Conservation (phyloP, 2,888 invertebrate species). For the Drosophila kuntzei region DNA sequence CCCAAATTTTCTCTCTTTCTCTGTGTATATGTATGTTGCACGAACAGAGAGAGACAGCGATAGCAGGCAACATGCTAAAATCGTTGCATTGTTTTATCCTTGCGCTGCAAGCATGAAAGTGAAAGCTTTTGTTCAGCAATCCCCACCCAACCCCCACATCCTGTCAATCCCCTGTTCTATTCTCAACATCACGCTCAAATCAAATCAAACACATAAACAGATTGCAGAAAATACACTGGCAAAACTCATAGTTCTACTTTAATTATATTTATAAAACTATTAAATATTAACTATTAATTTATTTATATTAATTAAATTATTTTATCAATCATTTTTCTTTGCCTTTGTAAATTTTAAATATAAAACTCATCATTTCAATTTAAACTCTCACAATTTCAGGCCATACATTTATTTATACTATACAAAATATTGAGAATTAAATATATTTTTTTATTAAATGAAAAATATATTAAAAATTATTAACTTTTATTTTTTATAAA, state of each 20-base stretch:
- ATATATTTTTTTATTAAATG: too few species aligned
- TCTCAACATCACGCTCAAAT: conserved; percentile 1
- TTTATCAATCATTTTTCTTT: too few species aligned
- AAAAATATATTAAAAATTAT: background rate
- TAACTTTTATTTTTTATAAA: background rate
- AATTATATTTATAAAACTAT: background rate
- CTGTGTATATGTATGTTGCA: conserved; percentile 8
- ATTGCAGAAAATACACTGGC: conserved; percentile 29
- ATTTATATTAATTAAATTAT: background rate
- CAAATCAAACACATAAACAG: conserved; percentile 17
- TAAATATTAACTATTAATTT: background rate
- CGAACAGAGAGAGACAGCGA: conserved; percentile 5
- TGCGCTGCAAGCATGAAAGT: conserved; percentile 40
- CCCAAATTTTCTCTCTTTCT: conserved; percentile 46
- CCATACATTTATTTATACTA: background rate
- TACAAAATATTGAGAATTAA: too few species aligned
- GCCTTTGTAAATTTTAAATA: too few species aligned
- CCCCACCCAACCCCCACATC: background rate
- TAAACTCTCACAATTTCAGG: too few species aligned
- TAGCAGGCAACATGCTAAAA: conserved; percentile 39
- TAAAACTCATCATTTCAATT: too few species aligned
- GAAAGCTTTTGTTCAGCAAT: conserved; percentile 50
- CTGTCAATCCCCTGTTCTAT: background rate
- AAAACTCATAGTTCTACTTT: background rate
- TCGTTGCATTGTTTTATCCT: conserved; percentile 47